Evolutionary conservation across 2,888 invertebrate species (phyloP).

Genomic region (Auanema freiburgensis): DNA sequence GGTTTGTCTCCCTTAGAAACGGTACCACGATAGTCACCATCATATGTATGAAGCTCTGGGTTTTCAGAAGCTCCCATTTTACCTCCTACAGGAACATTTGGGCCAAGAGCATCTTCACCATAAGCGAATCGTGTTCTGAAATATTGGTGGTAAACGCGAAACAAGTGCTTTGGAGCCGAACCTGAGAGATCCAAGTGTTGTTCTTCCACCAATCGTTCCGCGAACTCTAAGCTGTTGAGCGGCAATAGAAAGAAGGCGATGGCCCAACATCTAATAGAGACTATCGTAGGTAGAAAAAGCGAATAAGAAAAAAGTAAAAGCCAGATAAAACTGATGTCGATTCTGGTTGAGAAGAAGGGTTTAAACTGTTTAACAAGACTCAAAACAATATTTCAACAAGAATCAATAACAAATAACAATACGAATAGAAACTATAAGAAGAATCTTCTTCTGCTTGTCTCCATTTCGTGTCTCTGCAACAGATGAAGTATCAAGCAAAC

Average conservation of each 20-base stretch:
- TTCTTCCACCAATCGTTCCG: constrained; percentile 7
- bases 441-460: constrained; percentile 87
- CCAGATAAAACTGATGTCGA: background rate
- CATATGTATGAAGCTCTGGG: constrained; percentile 56
- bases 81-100: constrained; percentile 52
- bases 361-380: constrained; percentile 13
- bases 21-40: constrained; percentile 51
- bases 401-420: constrained; percentile 11
- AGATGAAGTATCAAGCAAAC: background rate
- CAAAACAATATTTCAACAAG: constrained; percentile 11
- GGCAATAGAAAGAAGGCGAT: constrained; percentile 13
- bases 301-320: background rate
- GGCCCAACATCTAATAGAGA: constrained; percentile 17
- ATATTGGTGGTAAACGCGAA: constrained; percentile 2
- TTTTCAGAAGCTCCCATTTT: constrained; percentile 53
- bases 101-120: constrained; percentile 51
- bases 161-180: background rate
- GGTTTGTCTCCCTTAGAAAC: constrained; percentile 51
- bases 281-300: background rate
- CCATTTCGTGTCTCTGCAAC: constrained; percentile 88
- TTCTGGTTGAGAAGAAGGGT: background rate
- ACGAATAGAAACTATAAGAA: constrained; percentile 67
- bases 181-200: constrained; percentile 18
- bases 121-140: constrained; percentile 43
- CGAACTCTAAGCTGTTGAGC: constrained; percentile 11